Conservation (phyloP, 1,140 invertebrate species). For the Diabrotica undecimpunctata region DNA sequence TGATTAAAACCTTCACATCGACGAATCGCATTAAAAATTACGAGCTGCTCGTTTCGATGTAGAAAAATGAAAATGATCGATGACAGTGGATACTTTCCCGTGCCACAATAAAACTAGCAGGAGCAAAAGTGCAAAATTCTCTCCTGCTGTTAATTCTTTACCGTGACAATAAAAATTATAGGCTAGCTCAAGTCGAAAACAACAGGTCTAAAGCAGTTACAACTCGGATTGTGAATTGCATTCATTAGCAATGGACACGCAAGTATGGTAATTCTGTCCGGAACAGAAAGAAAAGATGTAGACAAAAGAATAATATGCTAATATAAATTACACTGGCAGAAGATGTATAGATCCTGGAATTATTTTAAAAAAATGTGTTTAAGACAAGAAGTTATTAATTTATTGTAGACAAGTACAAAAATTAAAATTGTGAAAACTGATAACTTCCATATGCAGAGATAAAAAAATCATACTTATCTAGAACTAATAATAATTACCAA, state of each 20-base stretch:
- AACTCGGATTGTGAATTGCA: constrained; percentile 57
- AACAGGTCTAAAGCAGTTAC: constrained; percentile 52
- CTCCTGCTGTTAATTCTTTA: constrained; percentile 18
- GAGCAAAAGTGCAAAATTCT: constrained; percentile 13
- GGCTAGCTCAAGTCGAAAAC: constrained; percentile 61
- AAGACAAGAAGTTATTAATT: too few species aligned
- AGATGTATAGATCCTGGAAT: too few species aligned
- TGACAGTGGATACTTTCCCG: constrained; percentile 32
- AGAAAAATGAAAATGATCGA: constrained; percentile 16
- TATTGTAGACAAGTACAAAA: too few species aligned
- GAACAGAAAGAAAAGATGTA: not conserved
- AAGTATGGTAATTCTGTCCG: constrained; percentile 38
- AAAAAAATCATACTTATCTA: too few species aligned
- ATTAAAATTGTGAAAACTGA: too few species aligned
- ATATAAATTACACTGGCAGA: too few species aligned
- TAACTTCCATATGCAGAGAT: too few species aligned
- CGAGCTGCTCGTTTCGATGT: not conserved
- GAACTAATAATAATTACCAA: too few species aligned
- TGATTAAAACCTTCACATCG: not conserved
- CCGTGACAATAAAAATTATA: constrained; percentile 62
- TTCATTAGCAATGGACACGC: constrained; percentile 60
- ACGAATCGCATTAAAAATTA: not conserved
- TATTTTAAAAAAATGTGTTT: too few species aligned
- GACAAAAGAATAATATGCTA: not conserved
- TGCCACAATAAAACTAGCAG: constrained; percentile 33